Conservation (phyloP, 1,140 invertebrate species). For the Hyles euphorbiae region DNA sequence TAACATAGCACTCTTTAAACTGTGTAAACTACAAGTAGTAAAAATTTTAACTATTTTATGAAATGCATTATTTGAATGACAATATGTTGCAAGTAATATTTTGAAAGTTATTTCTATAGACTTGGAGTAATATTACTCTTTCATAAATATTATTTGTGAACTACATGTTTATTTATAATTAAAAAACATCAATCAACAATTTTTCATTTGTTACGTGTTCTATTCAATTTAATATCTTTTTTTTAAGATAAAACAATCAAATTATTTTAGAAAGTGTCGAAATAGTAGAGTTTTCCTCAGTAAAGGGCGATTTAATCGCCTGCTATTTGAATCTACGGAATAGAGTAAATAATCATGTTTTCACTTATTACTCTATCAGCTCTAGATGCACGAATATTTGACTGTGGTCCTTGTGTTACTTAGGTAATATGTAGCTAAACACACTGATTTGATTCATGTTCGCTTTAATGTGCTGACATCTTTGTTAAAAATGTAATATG, state of each 20-base stretch:
- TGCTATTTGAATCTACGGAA: constrained; percentile 16
- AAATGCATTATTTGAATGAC: too few species aligned
- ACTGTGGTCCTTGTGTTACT: constrained; percentile 22
- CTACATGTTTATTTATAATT: too few species aligned
- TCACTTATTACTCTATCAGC: constrained; percentile 14
- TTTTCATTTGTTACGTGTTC: too few species aligned
- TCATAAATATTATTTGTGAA: too few species aligned
- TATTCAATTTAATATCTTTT: neutral
- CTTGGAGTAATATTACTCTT: too few species aligned
- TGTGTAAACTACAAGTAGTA: too few species aligned
- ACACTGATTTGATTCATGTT: constrained; percentile 50
- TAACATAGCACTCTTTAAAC: too few species aligned
- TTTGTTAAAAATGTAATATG: constrained; percentile 59
- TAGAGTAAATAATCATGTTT: constrained; percentile 19
- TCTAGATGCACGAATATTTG: constrained; percentile 11
- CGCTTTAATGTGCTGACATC: constrained; percentile 57
- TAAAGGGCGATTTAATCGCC: constrained; percentile 46
- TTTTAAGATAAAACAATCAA: neutral
- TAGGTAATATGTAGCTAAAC: constrained; percentile 39
- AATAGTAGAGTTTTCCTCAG: neutral
- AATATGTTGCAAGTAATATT: too few species aligned
- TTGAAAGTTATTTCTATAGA: too few species aligned
- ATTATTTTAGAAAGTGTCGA: neutral
- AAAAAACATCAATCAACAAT: too few species aligned
- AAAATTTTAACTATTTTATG: too few species aligned